phyloP scores from a whole-genome alignment of 2,797 vertebrate genomes.

The Tamandua tetradactyla region DNA sequence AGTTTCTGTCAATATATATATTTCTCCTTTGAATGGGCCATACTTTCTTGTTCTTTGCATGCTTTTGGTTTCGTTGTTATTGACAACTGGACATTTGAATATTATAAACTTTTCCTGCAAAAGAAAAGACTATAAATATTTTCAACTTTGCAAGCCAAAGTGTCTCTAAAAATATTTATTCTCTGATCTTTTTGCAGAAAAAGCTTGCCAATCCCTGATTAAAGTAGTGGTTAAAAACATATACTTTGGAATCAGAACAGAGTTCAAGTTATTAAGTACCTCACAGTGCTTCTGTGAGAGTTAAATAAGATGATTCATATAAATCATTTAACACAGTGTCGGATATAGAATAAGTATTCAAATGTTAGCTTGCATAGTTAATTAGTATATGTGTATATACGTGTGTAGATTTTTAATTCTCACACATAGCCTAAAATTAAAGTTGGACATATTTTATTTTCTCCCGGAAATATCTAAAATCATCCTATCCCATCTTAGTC shows the following conservation, averaged over 20 bases:
- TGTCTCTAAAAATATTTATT: slow-evolving; percentile 1
- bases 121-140: too few species aligned
- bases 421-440: not conserved
- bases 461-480: not conserved
- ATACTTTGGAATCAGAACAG: not conserved
- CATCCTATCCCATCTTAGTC: not conserved
- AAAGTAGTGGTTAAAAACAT: slow-evolving; percentile 33
- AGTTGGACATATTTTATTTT: not conserved
- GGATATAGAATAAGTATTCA: not conserved
- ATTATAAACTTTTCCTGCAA: too few species aligned
- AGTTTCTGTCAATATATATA: too few species aligned
- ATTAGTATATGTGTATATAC: not conserved
- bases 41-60: too few species aligned
- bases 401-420: slow-evolving; percentile 19
- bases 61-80: too few species aligned
- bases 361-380: too few species aligned
- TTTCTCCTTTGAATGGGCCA: too few species aligned
- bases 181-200: not conserved
- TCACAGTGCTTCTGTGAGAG: not conserved
- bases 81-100: too few species aligned
- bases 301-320: not conserved
- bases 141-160: too few species aligned
- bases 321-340: not conserved
- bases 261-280: slow-evolving; percentile 10
- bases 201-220: not conserved